Conservation (phyloP, 2,113 vertebrate species). For the Myiozetetes cayanensis region DNA sequence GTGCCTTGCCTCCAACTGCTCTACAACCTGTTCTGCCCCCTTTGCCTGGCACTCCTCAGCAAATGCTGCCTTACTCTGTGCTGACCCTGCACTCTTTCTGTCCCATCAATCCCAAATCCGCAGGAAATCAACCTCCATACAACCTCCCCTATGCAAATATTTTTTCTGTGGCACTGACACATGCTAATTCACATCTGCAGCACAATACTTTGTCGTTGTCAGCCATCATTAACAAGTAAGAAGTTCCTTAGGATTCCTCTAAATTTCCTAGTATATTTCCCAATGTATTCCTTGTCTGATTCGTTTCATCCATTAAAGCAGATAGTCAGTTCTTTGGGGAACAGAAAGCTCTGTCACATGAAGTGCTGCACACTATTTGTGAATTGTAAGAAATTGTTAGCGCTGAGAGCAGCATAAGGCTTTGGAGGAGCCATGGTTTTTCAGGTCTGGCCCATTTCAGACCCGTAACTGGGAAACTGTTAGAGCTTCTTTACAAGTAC, state of each 20-base stretch:
- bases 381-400: not conserved
- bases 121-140: not conserved
- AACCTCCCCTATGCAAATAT: accelerated
- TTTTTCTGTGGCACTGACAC: not conserved
- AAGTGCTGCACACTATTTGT: not conserved
- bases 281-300: not conserved
- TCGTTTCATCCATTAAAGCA: not conserved
- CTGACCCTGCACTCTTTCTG: not conserved
- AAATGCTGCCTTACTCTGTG: not conserved
- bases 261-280: not conserved
- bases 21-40: not conserved
- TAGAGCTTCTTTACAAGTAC: not conserved
- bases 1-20: not conserved
- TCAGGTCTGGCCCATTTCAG: not conserved
- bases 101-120: not conserved
- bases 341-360: not conserved
- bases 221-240: not conserved
- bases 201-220: not conserved
- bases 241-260: not conserved
- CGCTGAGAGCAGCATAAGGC: not conserved
- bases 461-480: not conserved
- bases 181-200: not conserved
- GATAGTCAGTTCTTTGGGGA: not conserved
- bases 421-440: not conserved
- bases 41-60: not conserved